A percentile compares a stretch with the other conserved stretches of the same genome.
Conservation (phyloP, 2,888 invertebrate genomes). For the Polylopha cassiicola region DNA sequence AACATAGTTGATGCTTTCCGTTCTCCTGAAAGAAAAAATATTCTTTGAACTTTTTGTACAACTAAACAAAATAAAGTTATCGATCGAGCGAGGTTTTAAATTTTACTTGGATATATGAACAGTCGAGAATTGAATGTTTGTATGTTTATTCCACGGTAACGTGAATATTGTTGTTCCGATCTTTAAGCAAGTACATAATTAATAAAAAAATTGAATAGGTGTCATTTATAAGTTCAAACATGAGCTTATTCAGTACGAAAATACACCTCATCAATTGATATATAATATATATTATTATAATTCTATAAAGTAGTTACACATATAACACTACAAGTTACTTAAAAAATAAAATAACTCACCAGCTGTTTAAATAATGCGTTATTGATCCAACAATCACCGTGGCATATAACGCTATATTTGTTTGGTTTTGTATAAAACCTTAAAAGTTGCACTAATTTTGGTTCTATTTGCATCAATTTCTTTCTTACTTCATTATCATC, state of each 20-base stretch:
- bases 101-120: no score
- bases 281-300: background rate
- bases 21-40: constrained; percentile 40
- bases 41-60: no score
- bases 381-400: constrained; percentile 66
- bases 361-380: constrained; percentile 51
- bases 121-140: no score
- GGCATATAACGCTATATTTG: constrained; percentile 54
- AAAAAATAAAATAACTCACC: constrained; percentile 32
- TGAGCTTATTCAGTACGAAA: no score
- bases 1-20: constrained; percentile 43
- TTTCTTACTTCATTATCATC: constrained; percentile 38
- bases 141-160: no score
- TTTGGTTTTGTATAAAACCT: constrained; percentile 43
- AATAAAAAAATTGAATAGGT: no score
- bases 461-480: constrained; percentile 39
- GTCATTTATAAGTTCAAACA: no score
- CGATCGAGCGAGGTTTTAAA: no score
- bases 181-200: no score
- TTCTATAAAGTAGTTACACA: background rate
- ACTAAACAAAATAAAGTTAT: no score
- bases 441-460: constrained; percentile 45
- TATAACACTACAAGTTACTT: background rate
- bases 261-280: no score
- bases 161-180: no score